Evolutionary conservation across 2,888 invertebrate species (phyloP), one percentile per base, ranked within the genome.

Genomic region (Linnaemya vulpina): DNA sequence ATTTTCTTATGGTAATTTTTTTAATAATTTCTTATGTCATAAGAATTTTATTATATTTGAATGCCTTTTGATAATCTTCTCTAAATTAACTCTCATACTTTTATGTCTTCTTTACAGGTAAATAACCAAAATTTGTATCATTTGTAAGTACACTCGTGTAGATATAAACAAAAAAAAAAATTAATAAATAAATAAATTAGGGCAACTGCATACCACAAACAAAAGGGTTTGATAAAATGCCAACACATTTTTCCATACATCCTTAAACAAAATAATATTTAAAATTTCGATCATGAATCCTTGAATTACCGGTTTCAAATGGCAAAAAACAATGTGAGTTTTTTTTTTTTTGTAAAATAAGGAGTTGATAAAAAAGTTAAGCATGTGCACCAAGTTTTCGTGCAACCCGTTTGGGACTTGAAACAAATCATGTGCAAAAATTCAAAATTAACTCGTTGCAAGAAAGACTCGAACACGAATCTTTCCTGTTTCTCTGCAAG

Each of bases 391-490:
- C 35, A 30, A 25, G 20, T 38, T 20, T 51, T 70, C 40, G 15
- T 55, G 25, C 53, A 68, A 68, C 62, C 60, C 67, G 60, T 73
- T 83, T 83, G n/a, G 35, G 53, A 67, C 73, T 55, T 63, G 78
- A 35, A 68, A 68, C 67, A 83, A 83, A 78, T 83, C 78, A 83
- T 79, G 83, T 70, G 74, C 55, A 83, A 74, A 73, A 74, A 79
- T 68, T 58, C 53, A 68, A 74, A 82, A 78, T 74, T 22, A 9
- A 43, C 55, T 71, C 35, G 43, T 20, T 43, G 3, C 13, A 25
- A 65, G n/a, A 46, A 43, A 75, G 68, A 13, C n/a, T 53, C n/a
- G 22, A n/a, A 53, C 20, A 76, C 76, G 55, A 70, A 55, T 76
- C 65, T 77, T 82, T 83, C 63, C 70, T 65, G 70, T 10, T 73